Evolutionary conservation across 2,113 vertebrate genomes (phyloP).

Genomic region (Sigmodon hispidus): DNA sequence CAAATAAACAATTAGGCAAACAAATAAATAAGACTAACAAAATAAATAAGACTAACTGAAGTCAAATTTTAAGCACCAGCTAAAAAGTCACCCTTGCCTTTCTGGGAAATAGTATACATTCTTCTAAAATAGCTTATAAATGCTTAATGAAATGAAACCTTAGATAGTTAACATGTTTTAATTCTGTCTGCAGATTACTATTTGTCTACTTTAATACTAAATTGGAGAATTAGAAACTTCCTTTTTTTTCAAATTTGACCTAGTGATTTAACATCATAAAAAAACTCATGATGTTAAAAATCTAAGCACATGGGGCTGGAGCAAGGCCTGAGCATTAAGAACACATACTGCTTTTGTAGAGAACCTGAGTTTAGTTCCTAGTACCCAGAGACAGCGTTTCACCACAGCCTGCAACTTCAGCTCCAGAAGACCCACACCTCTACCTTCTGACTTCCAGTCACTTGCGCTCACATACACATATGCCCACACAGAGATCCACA

Average conservation of each 20-base stretch:
- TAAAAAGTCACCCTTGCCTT: neutral
- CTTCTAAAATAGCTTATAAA: neutral
- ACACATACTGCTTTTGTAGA: neutral
- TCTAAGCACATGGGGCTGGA: neutral
- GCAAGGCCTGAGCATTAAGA: neutral
- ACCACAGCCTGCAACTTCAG: neutral
- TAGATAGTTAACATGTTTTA: conserved; percentile 57
- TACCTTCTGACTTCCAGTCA: neutral
- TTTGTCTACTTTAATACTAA: conserved; percentile 15
- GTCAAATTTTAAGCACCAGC: neutral
- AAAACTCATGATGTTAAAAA: neutral
- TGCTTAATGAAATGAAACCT: neutral
- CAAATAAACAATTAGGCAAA: neutral
- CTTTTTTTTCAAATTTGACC: neutral
- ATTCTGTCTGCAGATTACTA: conserved; percentile 5
- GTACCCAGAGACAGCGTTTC: neutral
- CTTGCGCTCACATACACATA: neutral
- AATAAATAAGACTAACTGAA: neutral
- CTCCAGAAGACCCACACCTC: neutral
- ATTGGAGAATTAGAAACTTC: conserved; percentile 10
- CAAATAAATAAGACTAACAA: neutral
- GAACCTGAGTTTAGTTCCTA: neutral
- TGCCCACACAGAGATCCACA: neutral
- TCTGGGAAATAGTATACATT: neutral
- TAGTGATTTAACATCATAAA: too few relatives aligned